Conservation (phyloP, 35 echinoderm and acorn worm genomes). For the Ptychodera flava region DNA sequence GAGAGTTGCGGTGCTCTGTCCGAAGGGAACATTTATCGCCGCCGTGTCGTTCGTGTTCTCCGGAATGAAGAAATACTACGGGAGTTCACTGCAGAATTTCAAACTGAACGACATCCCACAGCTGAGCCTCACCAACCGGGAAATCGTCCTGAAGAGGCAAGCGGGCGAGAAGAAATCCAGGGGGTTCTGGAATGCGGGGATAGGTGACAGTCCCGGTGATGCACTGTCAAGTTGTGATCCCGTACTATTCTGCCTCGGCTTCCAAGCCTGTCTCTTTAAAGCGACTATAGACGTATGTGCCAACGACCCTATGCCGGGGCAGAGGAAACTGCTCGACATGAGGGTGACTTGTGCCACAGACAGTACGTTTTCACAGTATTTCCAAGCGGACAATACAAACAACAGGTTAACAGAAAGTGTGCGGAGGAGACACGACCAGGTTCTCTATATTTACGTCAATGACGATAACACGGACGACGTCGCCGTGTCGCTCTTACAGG, state of each 20-base stretch:
- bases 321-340: slow-evolving; percentile 82
- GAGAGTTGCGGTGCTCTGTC: slow-evolving; percentile 82
- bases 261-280: slow-evolving; percentile 96
- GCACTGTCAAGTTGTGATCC: slow-evolving; percentile 71
- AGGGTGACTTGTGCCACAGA: slow-evolving; percentile 76
- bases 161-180: neutral
- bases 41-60: slow-evolving; percentile 32
- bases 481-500: slow-evolving; percentile 31
- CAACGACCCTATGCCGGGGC: slow-evolving; percentile 69
- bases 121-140: neutral
- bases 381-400: neutral
- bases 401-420: neutral
- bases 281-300: slow-evolving; percentile 89
- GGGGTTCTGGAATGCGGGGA: neutral
- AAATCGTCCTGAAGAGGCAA: neutral
- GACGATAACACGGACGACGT: slow-evolving; percentile 32
- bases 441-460: slow-evolving; percentile 61
- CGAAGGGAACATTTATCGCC: slow-evolving; percentile 78
- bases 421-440: slow-evolving; percentile 9
- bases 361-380: slow-evolving; percentile 24
- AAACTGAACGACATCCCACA: neutral
- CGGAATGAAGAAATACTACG: neutral
- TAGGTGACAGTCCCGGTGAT: neutral
- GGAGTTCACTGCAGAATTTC: neutral
- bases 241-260: slow-evolving; percentile 75